These are phyloP conservation scores for Halocynthia aurantium DNA, from an alignment of 23 tunicate genomes.

Conservation along the genomic window DNA sequence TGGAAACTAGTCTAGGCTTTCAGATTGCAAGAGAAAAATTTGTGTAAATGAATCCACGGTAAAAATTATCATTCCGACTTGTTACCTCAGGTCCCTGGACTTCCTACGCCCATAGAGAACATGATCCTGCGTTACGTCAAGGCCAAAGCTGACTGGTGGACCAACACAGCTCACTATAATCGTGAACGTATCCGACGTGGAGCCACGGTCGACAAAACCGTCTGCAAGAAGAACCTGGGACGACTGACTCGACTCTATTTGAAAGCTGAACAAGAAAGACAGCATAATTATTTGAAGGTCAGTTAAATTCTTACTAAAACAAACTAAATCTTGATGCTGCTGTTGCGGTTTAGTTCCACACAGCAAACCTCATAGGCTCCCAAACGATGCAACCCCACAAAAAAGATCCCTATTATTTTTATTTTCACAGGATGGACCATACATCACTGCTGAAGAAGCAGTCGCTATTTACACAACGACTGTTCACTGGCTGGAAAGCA, in stretches of 20 bases:
- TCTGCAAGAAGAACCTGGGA: slow-evolving; percentile 97
- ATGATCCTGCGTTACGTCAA: slow-evolving; percentile 98
- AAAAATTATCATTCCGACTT: background rate
- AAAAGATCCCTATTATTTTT: background rate
- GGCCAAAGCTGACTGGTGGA: slow-evolving; percentile 99
- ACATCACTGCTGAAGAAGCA: slow-evolving; percentile 99
- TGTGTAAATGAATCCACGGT: background rate
- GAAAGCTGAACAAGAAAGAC: slow-evolving; percentile 97
- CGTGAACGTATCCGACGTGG: slow-evolving; percentile 98
- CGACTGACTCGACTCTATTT: slow-evolving; percentile 84
- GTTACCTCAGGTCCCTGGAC: slow-evolving; percentile 68
- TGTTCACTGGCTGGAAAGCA: slow-evolving; percentile 96
- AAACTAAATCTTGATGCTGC: background rate
- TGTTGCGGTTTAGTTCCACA: background rate
- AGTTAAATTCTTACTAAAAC: background rate
- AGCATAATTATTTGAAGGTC: slow-evolving; percentile 94
- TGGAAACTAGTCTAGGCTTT: background rate
- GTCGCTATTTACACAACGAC: slow-evolving; percentile 99
- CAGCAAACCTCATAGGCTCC: background rate
- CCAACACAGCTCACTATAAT: slow-evolving; percentile 98
- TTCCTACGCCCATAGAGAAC: slow-evolving; percentile 97
- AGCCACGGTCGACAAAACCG: slow-evolving; percentile 98
- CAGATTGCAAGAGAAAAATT: background rate
- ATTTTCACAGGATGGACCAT: slow-evolving; percentile 89
- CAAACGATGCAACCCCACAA: too few relatives aligned